phyloP scores from a whole-genome alignment of 2,888 invertebrate genomes.

The Melinaea marsaeus region DNA sequence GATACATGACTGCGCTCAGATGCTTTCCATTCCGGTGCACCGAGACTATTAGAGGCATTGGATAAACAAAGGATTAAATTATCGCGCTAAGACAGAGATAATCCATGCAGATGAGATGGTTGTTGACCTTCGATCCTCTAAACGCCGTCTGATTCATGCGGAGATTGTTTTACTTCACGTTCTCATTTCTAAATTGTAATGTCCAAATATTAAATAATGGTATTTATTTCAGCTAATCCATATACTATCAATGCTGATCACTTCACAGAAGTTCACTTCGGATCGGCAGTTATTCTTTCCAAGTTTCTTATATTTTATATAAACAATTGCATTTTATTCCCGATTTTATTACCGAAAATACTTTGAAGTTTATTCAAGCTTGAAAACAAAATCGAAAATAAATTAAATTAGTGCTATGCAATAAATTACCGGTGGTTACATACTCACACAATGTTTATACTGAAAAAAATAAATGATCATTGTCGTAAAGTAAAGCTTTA shows the following conservation, averaged over 20 bases:
- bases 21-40: constrained; percentile 60
- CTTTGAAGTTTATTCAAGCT: constrained; percentile 32
- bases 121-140: constrained; percentile 65
- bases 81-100: constrained; percentile 71
- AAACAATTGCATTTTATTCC: constrained; percentile 23
- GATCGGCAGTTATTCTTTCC: neutral
- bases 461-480: constrained; percentile 23
- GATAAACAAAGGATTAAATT: constrained; percentile 76
- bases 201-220: too few relatives aligned
- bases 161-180: constrained; percentile 17
- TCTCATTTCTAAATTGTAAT: neutral
- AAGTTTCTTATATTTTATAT: constrained; percentile 9
- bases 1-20: constrained; percentile 67
- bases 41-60: constrained; percentile 71
- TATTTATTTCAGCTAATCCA: too few relatives aligned
- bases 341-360: constrained; percentile 22
- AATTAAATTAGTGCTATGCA: constrained; percentile 26
- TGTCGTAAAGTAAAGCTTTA: constrained; percentile 33
- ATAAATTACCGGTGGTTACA: constrained; percentile 28
- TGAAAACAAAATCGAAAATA: constrained; percentile 31
- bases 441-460: constrained; percentile 31
- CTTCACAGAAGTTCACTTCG: neutral
- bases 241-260: neutral
- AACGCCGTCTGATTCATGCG: constrained; percentile 36
- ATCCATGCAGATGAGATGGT: constrained; percentile 73